These are phyloP conservation scores for Oscheius myriophilus DNA, from an alignment of 2,888 invertebrate genomes.

Conservation along the genomic window DNA sequence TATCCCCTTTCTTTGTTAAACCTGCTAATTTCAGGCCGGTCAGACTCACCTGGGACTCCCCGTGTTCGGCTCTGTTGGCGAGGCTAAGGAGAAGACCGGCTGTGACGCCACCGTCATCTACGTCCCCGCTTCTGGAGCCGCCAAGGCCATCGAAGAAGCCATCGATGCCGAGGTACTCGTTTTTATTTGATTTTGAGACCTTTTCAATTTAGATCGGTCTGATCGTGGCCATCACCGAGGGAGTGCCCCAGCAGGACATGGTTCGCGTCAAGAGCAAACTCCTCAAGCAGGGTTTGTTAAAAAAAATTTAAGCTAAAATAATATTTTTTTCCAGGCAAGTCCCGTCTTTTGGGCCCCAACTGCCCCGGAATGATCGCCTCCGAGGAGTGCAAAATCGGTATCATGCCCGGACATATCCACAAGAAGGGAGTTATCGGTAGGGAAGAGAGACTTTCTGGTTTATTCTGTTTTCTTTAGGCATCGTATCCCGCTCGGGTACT, in stretches of 20 bases:
- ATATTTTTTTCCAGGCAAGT: slow-evolving; percentile 76
- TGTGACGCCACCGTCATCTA: slow-evolving; percentile 94
- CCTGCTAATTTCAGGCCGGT: slow-evolving; percentile 82
- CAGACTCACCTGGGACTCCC: slow-evolving; percentile 86
- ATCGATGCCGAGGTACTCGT: slow-evolving; percentile 68
- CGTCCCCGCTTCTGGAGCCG: slow-evolving; percentile 91
- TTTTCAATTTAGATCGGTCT: slow-evolving; percentile 73
- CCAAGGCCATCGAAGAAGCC: slow-evolving; percentile 79
- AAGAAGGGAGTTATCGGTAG: slow-evolving; percentile 77
- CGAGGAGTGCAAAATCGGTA: slow-evolving; percentile 92
- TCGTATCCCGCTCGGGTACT: slow-evolving; percentile 95
- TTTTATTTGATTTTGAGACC: neutral
- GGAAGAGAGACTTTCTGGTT: neutral
- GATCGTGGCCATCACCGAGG: slow-evolving; percentile 97
- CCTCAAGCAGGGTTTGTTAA: slow-evolving; percentile 40
- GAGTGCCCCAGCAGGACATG: slow-evolving; percentile 85
- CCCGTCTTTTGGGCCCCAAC: slow-evolving; percentile 94
- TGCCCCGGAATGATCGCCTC: slow-evolving; percentile 97
- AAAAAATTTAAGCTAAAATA: too few species aligned
- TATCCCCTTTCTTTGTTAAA: neutral
- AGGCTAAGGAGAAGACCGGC: slow-evolving; percentile 79
- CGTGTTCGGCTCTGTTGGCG: slow-evolving; percentile 78
- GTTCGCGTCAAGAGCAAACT: slow-evolving; percentile 75
- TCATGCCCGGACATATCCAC: slow-evolving; percentile 99
- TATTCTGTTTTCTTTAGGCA: slow-evolving; percentile 76